Evolutionary conservation across 2,113 vertebrate genomes (phyloP).

Genomic region (Solenodon paradoxus): DNA sequence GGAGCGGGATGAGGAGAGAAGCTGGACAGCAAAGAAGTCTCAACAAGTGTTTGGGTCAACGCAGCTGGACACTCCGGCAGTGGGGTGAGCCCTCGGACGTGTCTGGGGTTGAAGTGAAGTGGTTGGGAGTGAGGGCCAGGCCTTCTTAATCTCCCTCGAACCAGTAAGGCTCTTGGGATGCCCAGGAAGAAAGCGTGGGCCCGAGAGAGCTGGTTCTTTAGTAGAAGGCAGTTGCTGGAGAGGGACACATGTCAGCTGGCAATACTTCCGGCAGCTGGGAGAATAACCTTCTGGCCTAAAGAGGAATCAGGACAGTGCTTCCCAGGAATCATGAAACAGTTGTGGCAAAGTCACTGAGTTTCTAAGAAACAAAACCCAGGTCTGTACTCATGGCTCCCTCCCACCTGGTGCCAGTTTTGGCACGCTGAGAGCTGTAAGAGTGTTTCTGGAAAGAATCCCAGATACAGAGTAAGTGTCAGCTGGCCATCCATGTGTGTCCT

Average conservation of each 20-base stretch:
- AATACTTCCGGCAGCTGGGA: background rate
- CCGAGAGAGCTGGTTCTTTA: background rate
- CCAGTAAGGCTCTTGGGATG: background rate
- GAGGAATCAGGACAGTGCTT: background rate
- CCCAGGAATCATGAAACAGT: background rate
- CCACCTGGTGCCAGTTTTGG: background rate
- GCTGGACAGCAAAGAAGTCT: background rate
- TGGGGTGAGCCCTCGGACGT: background rate
- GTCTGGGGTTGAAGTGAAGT: background rate
- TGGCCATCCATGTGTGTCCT: too few relatives aligned
- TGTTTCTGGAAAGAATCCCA: constrained; percentile 8
- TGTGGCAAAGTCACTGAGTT: background rate
- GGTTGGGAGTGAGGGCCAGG: background rate
- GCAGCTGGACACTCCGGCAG: background rate
- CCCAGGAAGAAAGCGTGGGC: background rate
- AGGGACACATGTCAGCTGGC: background rate
- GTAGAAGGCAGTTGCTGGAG: background rate
- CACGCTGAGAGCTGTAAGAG: background rate
- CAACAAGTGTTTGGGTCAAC: background rate
- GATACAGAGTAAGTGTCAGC: too few relatives aligned
- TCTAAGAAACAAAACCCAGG: background rate
- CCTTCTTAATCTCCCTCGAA: background rate
- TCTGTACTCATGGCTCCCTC: background rate
- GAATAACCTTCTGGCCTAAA: background rate
- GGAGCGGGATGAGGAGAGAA: background rate